Percentiles rank a stretch among this genome's conserved stretches.
Evolutionary conservation across 2,888 invertebrate species (phyloP).

Genomic region (Pterostichus niger): DNA sequence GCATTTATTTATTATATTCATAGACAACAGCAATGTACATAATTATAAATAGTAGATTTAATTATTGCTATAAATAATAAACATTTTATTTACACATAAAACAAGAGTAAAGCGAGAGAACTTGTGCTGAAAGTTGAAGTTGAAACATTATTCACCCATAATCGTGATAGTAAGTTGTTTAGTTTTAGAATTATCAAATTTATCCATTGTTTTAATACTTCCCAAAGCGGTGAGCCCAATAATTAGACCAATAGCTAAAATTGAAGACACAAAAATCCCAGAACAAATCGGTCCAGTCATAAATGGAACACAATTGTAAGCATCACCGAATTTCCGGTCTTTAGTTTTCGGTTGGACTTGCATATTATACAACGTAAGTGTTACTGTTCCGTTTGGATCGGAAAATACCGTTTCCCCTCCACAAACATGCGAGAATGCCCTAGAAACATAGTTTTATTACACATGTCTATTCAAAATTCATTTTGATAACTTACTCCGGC

Average conservation of each 20-base stretch:
- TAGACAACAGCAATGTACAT: not conserved
- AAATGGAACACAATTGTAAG: slow-evolving; percentile 87
- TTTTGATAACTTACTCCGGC: slow-evolving; percentile 68
- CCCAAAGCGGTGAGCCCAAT: slow-evolving; percentile 85
- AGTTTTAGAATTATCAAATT: slow-evolving; percentile 90
- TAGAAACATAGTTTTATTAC: not conserved
- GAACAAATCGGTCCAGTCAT: slow-evolving; percentile 88
- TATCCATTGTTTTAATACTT: slow-evolving; percentile 89
- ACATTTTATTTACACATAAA: not conserved
- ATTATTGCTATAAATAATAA: no score
- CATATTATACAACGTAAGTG: slow-evolving; percentile 74
- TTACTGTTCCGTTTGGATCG: slow-evolving; percentile 72
- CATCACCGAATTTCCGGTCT: slow-evolving; percentile 78
- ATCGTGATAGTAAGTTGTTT: slow-evolving; percentile 84
- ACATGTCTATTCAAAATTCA: not conserved
- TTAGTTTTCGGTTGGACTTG: slow-evolving; percentile 77
- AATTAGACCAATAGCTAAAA: slow-evolving; percentile 82
- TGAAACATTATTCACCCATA: slow-evolving; percentile 71
- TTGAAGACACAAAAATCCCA: slow-evolving; percentile 82
- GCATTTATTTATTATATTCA: not conserved
- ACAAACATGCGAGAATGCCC: slow-evolving; percentile 78
- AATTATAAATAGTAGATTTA: no score
- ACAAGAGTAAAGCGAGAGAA: not conserved
- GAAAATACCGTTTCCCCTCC: slow-evolving; percentile 73
- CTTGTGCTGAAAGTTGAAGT: no score